Evolutionary conservation across 1,140 invertebrate species (phyloP).

Genomic region (Drusus annulatus): DNA sequence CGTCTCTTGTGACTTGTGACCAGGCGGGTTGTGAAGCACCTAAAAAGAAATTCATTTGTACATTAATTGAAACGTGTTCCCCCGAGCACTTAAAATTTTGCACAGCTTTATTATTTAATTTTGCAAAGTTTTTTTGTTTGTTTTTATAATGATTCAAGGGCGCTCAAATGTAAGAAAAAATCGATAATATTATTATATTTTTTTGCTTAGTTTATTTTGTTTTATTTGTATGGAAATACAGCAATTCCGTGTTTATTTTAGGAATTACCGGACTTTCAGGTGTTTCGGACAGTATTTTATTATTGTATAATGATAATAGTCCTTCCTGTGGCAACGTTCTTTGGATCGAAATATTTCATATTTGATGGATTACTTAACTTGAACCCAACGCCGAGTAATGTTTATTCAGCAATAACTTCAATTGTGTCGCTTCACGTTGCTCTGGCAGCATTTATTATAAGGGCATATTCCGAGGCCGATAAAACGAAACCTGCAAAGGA

Average conservation of each 20-base stretch:
- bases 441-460: constrained; percentile 83
- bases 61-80: not conserved
- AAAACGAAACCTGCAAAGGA: constrained; percentile 63
- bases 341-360: constrained; percentile 72
- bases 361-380: constrained; percentile 74
- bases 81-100: not conserved
- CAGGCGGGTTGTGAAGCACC: not conserved
- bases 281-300: constrained; percentile 76
- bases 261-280: constrained; percentile 73
- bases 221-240: constrained; percentile 33
- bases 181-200: constrained; percentile 29
- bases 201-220: constrained; percentile 37
- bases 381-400: constrained; percentile 77
- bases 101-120: not conserved
- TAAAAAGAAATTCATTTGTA: not conserved
- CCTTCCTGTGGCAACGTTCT: constrained; percentile 76
- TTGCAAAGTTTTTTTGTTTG: constrained; percentile 33
- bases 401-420: constrained; percentile 81
- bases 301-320: constrained; percentile 77
- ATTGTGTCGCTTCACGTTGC: constrained; percentile 81
- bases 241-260: constrained; percentile 56
- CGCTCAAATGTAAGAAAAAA: constrained; percentile 68
- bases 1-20: not conserved
- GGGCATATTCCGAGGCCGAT: constrained; percentile 77
- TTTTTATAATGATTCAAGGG: constrained; percentile 69